Evolutionary conservation across 2,113 vertebrate species (phyloP), one percentile per base, ranked within the genome.

Genomic region (Casuarius casuarius): DNA sequence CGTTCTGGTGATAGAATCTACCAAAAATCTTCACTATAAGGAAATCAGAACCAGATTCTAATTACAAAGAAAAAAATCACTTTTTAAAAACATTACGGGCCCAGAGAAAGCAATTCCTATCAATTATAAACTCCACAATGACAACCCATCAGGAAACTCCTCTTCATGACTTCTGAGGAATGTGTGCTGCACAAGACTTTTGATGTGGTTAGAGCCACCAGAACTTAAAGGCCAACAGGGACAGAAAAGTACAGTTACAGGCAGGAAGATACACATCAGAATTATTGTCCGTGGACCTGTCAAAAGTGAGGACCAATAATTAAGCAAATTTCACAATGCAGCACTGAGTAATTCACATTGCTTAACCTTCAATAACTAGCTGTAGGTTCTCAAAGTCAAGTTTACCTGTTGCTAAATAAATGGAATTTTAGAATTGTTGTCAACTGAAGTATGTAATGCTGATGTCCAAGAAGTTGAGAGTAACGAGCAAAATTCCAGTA

Each of bases 21-120:
- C 72, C 35, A 16, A 29, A 94, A 92, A 91, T 78, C 51, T 80
- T 90, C 88, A 31, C 58, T 85, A 58, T 89, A 85, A 92, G 88
- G 87, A 94, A 94, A 93, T 95, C 86, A 76, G 82, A 88, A 44
- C 63, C 1, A 3, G 75, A 76, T 90, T 93, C 49, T 20, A 83
- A 80, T 29, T 65, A 83, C 83, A 83, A n/a, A 68, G 72, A 72
- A 49, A 59, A 74, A 96, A 82, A 87, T 42, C 59, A 31, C 71
- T 73, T 90, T 40, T 85, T 31, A 82, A 87, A 94, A 38, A 84
- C 4, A 38, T 19, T 62, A 5, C 23, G 74, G 33, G 73, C 29
- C 28, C 13, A 2, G 66, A 38, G 74, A 78, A 85, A 61, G 76
- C 54, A 51, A 16, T 26, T 68, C 68, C 56, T 28, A 1, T 8